Evolutionary conservation across 1,140 invertebrate genomes (phyloP).

Genomic region (Drosophila chauvacae): DNA sequence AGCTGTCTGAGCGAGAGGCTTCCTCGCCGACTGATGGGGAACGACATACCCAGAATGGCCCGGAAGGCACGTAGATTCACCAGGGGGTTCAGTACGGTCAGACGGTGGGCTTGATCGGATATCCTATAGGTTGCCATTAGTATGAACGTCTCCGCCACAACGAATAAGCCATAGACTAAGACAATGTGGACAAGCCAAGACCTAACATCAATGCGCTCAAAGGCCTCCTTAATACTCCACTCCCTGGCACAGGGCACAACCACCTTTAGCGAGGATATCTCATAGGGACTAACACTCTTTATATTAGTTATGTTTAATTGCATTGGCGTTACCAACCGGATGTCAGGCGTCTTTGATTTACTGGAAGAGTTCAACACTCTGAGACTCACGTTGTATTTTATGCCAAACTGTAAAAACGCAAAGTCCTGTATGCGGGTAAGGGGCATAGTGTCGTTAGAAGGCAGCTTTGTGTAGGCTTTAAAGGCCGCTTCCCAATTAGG

Average conservation of each 20-base stretch:
- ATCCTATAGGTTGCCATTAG: neutral
- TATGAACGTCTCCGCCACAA: constrained; percentile 22
- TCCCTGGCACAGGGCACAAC: constrained; percentile 35
- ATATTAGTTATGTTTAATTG: neutral
- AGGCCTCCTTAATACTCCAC: constrained; percentile 23
- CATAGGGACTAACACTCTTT: neutral
- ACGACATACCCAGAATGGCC: constrained; percentile 32
- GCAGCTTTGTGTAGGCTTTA: neutral
- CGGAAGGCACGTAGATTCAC: constrained; percentile 37
- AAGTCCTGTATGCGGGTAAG: neutral
- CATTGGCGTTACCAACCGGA: neutral
- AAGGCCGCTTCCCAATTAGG: neutral
- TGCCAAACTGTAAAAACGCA: neutral
- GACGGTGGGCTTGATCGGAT: neutral
- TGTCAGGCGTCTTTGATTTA: neutral
- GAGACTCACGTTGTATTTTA: neutral
- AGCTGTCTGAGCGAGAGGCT: constrained; percentile 19
- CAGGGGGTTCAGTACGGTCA: neutral
- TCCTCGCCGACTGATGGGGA: neutral
- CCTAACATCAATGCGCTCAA: constrained; percentile 1
- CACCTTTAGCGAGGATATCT: neutral
- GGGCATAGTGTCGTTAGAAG: neutral
- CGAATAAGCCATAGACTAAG: constrained; percentile 22
- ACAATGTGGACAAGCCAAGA: constrained; percentile 7
- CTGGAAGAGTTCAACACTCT: neutral